Evolutionary conservation across 2,888 invertebrate species (phyloP).

Genomic region (Steinernema hermaphroditum): DNA sequence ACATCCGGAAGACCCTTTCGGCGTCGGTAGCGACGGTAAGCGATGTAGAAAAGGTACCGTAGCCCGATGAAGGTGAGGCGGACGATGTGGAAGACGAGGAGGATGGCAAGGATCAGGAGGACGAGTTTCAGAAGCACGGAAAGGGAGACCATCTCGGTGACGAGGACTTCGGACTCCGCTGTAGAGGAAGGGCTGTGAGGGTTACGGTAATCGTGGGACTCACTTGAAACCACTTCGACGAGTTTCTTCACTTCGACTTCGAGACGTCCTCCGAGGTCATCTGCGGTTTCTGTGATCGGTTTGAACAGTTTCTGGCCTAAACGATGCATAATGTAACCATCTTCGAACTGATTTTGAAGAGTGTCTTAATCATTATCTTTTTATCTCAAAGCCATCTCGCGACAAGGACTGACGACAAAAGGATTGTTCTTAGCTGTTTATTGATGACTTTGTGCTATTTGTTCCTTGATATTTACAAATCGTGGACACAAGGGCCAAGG

Average conservation of each 20-base stretch:
- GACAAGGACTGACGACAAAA: too few species aligned
- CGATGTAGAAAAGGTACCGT: not conserved
- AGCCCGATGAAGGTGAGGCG: conserved; percentile 11
- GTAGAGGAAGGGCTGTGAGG: not conserved
- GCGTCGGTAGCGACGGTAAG: not conserved
- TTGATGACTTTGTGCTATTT: too few species aligned
- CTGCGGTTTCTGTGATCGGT: conserved; percentile 13
- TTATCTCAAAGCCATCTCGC: too few species aligned
- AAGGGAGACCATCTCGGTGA: conserved; percentile 1
- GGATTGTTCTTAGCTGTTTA: too few species aligned
- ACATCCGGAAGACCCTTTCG: not conserved
- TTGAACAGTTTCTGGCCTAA: conserved; percentile 20
- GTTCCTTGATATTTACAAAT: too few species aligned
- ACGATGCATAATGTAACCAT: too few species aligned
- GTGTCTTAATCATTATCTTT: too few species aligned
- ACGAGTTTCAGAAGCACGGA: conserved; percentile 19
- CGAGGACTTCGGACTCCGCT: not conserved
- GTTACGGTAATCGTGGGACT: not conserved
- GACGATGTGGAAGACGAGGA: conserved; percentile 17
- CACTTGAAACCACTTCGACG: not conserved
- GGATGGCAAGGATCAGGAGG: not conserved
- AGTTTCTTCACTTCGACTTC: conserved; percentile 10
- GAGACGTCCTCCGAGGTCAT: conserved; percentile 4
- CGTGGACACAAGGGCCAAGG: too few species aligned
- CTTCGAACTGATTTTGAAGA: too few species aligned